Evolutionary conservation across 2,888 invertebrate genomes (phyloP).

Genomic region (Eulithis testata): DNA sequence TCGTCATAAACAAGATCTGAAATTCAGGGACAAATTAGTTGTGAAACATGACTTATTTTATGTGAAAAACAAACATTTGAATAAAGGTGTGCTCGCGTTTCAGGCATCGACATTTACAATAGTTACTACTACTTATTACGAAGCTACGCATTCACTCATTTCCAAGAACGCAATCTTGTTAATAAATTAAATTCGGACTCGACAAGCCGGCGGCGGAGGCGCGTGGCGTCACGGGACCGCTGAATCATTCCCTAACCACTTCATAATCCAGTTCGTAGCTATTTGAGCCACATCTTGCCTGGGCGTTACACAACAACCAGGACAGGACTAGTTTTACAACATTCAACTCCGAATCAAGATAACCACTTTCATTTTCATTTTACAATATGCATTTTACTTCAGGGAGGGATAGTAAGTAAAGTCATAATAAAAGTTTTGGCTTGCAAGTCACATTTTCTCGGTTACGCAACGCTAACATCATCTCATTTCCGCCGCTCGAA

Average conservation of each 20-base stretch:
- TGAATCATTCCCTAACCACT: conserved; percentile 55
- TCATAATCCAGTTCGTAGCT: conserved; percentile 38
- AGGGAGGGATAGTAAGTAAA: conserved; percentile 11
- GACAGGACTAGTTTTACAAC: conserved; percentile 45
- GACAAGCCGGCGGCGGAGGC: conserved; percentile 25
- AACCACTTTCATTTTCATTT: conserved; percentile 38
- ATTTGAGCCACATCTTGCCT: conserved; percentile 34
- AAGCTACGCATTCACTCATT: conserved; percentile 17
- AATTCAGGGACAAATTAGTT: too few relatives aligned
- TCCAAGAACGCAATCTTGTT: conserved; percentile 33
- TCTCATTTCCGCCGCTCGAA: conserved; percentile 31
- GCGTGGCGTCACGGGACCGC: conserved; percentile 56
- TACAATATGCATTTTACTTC: conserved; percentile 21
- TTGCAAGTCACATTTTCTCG: conserved; percentile 33
- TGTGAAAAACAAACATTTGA: too few relatives aligned
- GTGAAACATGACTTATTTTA: too few relatives aligned
- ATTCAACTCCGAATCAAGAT: conserved; percentile 34
- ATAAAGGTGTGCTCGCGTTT: too few relatives aligned
- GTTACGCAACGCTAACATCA: conserved; percentile 38
- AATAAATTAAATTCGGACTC: conserved; percentile 45
- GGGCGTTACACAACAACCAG: conserved; percentile 32
- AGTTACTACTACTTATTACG: conserved; percentile 3
- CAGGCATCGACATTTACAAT: too few relatives aligned
- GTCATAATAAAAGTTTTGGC: conserved; percentile 18
- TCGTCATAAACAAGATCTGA: too few relatives aligned